Base-by-base conservation (phyloP, 2,888 invertebrate species). In the Ormyrus nitidulus region DNA sequence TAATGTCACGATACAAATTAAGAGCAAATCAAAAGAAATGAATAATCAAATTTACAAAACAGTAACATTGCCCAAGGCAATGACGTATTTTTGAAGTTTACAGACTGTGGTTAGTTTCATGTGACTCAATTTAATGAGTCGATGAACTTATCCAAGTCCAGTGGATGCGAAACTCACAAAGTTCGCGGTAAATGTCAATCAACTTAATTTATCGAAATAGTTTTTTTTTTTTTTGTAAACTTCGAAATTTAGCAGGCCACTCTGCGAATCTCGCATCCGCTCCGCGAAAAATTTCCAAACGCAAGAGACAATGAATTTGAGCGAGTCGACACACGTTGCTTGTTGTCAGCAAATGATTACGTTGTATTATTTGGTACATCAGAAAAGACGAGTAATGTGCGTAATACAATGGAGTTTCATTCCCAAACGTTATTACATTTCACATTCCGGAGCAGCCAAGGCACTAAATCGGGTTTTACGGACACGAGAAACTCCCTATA, bases 61-160 rank as follows among this genome's bases (percentile, higher is more conserved):
- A 64, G 44, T 69, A 77, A 49, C 73, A 81, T 74, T 74, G 77
- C 77, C 0, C 59, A 51, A n/a, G 66, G 46, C 74, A 78, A 75
- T 78, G 81, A 54, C 59, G 49, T 66, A 72, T 66, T 78, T 80
- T 81, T 71, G 48, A 59, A 13, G 19, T 64, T 49, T n/a, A 10
- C 7, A 59, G 59, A 62, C 66, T 9, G 4, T 64, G 13, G 59
- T 64, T 19, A 81, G 79, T 58, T 19, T 73, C 79, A 79, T 58
- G 64, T 78, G 69, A 72, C 81, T 81, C 79, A 81, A 81, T 13
- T 53, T 44, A 81, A 79, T 76, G 76, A 81, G 79, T 59, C 75
- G 66, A 79, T 79, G 79, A 81, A 81, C 62, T 76, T 56, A 51
- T 49, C 54, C 70, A 66, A 61, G 46, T 61, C 58, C 10, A 74